Evolutionary conservation across 2,797 vertebrate species (phyloP).

Genomic region (Leptodactylus fallax): DNA sequence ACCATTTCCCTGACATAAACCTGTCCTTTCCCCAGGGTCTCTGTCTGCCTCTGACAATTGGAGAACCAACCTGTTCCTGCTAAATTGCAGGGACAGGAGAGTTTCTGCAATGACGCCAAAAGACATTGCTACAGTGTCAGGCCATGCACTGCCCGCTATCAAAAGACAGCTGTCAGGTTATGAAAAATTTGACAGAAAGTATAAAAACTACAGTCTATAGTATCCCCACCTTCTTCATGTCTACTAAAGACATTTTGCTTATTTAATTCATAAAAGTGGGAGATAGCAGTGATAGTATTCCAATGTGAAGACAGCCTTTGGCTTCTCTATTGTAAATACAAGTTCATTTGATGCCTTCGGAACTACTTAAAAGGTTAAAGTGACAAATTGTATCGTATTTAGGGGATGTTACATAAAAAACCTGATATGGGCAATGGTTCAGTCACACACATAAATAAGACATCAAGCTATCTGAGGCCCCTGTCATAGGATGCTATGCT

Average conservation of each 20-base stretch:
- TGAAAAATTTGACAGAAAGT: too few species aligned
- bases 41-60: too few species aligned
- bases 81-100: too few species aligned
- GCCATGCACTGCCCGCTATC: too few species aligned
- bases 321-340: not conserved
- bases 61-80: too few species aligned
- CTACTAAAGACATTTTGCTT: not conserved
- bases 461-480: not conserved
- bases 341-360: not conserved
- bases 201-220: too few species aligned
- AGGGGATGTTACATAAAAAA: not conserved
- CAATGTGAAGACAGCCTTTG: not conserved
- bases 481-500: not conserved
- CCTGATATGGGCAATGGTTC: not conserved
- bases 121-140: too few species aligned
- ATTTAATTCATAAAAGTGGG: not conserved
- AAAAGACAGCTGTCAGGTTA: too few species aligned
- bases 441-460: constrained; percentile 16
- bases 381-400: not conserved
- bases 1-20: too few species aligned
- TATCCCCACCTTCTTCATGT: not conserved
- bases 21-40: too few species aligned
- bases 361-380: not conserved
- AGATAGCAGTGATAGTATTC: not conserved
- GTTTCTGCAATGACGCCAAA: too few species aligned